These are phyloP conservation scores for Hyles vespertilio DNA, from an alignment of 1,140 invertebrate genomes.

Conservation along the genomic window DNA sequence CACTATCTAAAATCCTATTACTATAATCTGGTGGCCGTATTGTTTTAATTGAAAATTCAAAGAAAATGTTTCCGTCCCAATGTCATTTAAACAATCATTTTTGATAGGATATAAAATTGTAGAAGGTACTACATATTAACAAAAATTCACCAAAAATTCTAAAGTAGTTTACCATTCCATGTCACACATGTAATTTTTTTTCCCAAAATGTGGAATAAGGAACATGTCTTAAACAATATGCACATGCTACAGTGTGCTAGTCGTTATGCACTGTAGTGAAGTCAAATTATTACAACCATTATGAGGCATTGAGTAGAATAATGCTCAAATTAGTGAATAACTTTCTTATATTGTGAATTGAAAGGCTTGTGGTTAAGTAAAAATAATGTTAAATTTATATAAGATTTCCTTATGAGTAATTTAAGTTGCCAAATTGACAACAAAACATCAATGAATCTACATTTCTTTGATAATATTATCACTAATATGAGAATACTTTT, in stretches of 20 bases:
- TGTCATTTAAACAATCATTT: constrained; percentile 59
- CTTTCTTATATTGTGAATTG: constrained; percentile 36
- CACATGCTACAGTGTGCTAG: constrained; percentile 22
- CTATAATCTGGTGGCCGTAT: no score
- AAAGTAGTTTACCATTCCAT: constrained; percentile 18
- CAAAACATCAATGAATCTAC: no score
- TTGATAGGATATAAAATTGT: constrained; percentile 39
- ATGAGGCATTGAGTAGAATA: constrained; percentile 28
- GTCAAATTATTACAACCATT: constrained; percentile 23
- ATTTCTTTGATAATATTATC: no score
- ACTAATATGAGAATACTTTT: neutral
- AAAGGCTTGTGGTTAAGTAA: constrained; percentile 62
- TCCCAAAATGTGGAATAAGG: constrained; percentile 12
- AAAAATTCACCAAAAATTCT: constrained; percentile 24
- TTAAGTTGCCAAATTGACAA: constrained; percentile 1
- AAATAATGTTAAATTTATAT: constrained; percentile 33
- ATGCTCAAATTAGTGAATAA: constrained; percentile 54
- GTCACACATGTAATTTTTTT: constrained; percentile 21
- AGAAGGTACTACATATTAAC: constrained; percentile 17
- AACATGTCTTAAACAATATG: neutral
- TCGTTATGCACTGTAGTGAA: constrained; percentile 26
- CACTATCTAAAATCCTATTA: no score
- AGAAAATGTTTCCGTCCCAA: constrained; percentile 66
- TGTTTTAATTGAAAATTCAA: constrained; percentile 13
- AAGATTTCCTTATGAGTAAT: neutral